Evolutionary conservation across 2,797 vertebrate species (phyloP).

Genomic region (Lacerta agilis): DNA sequence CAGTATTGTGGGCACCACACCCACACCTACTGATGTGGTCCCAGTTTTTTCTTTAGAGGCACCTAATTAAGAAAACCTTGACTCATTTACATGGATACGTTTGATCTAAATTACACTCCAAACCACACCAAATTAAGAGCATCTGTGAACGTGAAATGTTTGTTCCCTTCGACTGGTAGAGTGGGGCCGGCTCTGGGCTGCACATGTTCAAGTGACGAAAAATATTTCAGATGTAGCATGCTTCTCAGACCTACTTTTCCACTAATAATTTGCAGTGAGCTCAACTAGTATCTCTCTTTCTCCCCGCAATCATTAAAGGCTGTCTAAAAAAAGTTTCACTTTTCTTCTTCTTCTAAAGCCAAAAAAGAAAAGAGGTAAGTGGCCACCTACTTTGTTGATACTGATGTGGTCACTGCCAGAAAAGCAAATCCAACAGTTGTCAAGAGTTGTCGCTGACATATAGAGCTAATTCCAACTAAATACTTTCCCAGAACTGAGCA

Average conservation of each 20-base stretch:
- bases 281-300: constrained; percentile 65
- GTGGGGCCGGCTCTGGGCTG: constrained; percentile 88
- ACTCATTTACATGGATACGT: constrained; percentile 99
- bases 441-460: constrained; percentile 16
- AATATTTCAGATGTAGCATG: constrained; percentile 91
- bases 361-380: neutral
- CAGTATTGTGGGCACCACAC: constrained; percentile 86
- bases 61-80: constrained; percentile 98
- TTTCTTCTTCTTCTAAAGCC: constrained; percentile 52
- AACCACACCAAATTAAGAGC: constrained; percentile 99
- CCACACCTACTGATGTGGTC: constrained; percentile 95
- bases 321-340: constrained; percentile 76
- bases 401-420: constrained; percentile 52
- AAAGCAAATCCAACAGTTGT: constrained; percentile 26
- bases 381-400: constrained; percentile 64
- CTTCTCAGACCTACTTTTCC: constrained; percentile 88
- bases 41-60: constrained; percentile 85
- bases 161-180: constrained; percentile 85
- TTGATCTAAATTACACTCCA: constrained; percentile 99
- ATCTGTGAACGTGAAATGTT: constrained; percentile 97
- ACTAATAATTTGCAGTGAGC: constrained; percentile 87
- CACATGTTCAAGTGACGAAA: constrained; percentile 96
- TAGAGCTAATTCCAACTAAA: constrained; percentile 11
- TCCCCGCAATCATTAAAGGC: constrained; percentile 88
- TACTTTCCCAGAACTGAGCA: constrained; percentile 13